A percentile compares a stretch with the other conserved stretches of the same genome.
These are phyloP conservation scores for Macrosiphum euphorbiae DNA, from an alignment of 2,888 invertebrate genomes.

Conservation along the genomic window DNA sequence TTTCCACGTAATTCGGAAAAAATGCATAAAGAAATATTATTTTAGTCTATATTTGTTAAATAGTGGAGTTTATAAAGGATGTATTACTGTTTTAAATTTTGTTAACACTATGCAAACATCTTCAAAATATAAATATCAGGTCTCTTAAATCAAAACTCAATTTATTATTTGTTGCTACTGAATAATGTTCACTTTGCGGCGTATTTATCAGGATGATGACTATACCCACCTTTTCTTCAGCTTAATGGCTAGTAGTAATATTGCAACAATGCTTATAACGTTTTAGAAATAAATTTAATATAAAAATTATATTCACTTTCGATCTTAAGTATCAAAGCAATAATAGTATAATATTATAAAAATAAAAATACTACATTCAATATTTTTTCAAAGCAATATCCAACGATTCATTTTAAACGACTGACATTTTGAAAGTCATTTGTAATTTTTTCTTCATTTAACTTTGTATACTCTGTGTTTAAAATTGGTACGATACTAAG, in stretches of 20 bases:
- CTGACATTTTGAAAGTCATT: neutral
- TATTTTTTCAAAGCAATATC: neutral
- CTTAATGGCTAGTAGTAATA: neutral
- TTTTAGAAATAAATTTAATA: neutral
- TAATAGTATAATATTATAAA: too few species aligned
- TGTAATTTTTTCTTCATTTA: neutral
- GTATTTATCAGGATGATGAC: neutral
- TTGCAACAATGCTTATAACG: neutral
- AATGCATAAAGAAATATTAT: too few species aligned
- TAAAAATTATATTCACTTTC: neutral
- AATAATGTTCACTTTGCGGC: neutral
- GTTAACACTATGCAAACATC: neutral
- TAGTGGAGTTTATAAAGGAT: rapidly evolving
- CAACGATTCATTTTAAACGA: neutral
- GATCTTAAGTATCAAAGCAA: neutral
- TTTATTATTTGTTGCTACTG: neutral
- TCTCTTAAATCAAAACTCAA: neutral
- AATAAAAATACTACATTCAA: neutral
- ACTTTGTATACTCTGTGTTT: neutral
- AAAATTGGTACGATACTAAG: neutral
- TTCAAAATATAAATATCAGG: neutral
- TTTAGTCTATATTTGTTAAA: neutral
- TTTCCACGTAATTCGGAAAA: too few species aligned
- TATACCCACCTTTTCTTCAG: too few species aligned
- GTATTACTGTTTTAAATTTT: neutral